Base-by-base conservation (phyloP, 2,888 invertebrate species). In the Lamellibrachia satsuma region DNA sequence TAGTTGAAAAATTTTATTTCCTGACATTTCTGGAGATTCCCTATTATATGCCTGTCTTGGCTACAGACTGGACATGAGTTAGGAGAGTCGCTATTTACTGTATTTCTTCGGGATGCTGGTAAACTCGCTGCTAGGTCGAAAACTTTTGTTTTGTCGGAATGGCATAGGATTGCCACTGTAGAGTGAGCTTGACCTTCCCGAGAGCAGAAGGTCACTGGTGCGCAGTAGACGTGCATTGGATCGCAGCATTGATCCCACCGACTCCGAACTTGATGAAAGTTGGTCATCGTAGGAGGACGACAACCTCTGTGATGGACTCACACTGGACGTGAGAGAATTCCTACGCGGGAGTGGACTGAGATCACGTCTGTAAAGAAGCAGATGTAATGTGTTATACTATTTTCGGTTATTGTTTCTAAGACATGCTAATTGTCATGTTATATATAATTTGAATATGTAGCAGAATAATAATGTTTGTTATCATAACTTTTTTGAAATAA, bases 181-280 rank as follows among this genome's bases (percentile, higher is more conserved):
- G 91, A 55, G 91, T n/a, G 91, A 52, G n/a, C 57, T 55, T 57
- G 52, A 55, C 57, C 91, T 52, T 55, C 52, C 91, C 22, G 91
- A 55, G 55, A 91, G 91, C 57, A 91, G 55, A 57, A 55, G 55
- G 55, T 91, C 91, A 39, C 52, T 91, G 55, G 52, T 91, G n/a
- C 91, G 91, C 3, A 91, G 55, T 9, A 91, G 52, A 52, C 91
- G 91, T 7, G 91, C 91, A 15, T 91, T 91, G 39, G 91, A 91
- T 39, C 91, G 52, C 22, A 91, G 91, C 57, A 91, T 52, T 22
- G 52, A 55, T 11, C 91, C 39, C 8, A 39, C 15, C 11, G 52
- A 52, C 52, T 52, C 91, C 52, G 91, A 91, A 75, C 75, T 75
- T 11, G 75, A 75, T 2, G 75, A 75, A 2, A 75, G 75, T n/a